Percentiles rank a stretch among this genome's conserved stretches.
phyloP scores from a whole-genome alignment of 2,888 invertebrate species.

The Synanthedon vespiformis region DNA sequence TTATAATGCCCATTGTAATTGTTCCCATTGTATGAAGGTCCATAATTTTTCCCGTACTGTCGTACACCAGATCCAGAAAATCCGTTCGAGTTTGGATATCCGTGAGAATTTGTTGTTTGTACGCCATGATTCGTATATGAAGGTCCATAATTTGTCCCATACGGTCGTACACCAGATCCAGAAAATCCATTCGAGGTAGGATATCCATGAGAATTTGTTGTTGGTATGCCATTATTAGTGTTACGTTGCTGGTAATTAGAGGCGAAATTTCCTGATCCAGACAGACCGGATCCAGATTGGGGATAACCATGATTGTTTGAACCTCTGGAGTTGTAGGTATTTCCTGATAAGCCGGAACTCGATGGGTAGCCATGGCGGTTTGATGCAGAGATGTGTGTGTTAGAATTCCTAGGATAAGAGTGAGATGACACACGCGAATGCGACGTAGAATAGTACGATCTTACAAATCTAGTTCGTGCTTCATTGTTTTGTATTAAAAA shows the following conservation, averaged over 20 bases:
- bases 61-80: neutral
- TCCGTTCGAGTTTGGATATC: neutral
- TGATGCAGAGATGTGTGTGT: neutral
- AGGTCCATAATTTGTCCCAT: no score
- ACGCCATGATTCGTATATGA: neutral
- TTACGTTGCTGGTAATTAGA: neutral
- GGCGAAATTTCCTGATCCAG: slow-evolving; percentile 8
- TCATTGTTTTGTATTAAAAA: neutral
- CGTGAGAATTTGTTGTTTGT: neutral
- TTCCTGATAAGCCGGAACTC: neutral
- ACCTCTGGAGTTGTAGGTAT: neutral
- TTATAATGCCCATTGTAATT: neutral
- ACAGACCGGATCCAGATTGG: slow-evolving; percentile 6
- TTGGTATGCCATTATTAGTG: neutral
- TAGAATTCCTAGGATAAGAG: neutral
- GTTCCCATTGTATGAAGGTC: neutral
- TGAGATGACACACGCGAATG: neutral
- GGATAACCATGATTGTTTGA: slow-evolving; percentile 7
- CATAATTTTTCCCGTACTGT: no score
- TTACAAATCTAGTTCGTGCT: neutral
- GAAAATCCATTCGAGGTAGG: neutral
- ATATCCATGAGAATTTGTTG: neutral
- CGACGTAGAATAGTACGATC: neutral
- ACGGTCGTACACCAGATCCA: neutral
- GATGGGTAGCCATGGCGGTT: neutral